Percentiles rank a stretch among this genome's conserved stretches.
Evolutionary conservation across 2,113 vertebrate genomes (phyloP).

Genomic region (Podiceps cristatus): DNA sequence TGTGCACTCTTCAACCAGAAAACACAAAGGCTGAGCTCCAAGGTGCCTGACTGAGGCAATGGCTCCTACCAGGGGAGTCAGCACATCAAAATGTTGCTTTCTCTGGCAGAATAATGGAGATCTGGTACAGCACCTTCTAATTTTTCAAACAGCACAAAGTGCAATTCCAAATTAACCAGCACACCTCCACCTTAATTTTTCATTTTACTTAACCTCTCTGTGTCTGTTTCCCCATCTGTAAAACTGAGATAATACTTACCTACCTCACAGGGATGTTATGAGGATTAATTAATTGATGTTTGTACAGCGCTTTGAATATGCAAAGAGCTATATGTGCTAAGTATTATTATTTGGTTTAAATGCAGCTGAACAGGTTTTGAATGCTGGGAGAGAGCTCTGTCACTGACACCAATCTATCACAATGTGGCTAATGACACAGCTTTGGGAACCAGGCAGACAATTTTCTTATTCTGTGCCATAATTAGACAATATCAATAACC

Average conservation of each 20-base stretch:
- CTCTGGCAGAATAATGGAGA: constrained; percentile 40
- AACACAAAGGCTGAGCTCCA: background rate
- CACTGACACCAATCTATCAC: constrained; percentile 58
- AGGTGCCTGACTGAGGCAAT: background rate
- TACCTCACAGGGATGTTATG: constrained; percentile 69
- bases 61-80: constrained; percentile 16
- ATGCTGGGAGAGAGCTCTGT: constrained; percentile 47
- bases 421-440: constrained; percentile 51
- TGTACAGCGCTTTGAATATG: constrained; percentile 70
- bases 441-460: constrained; percentile 1
- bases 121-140: constrained; percentile 60
- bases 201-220: constrained; percentile 68
- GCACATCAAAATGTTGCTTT: constrained; percentile 45
- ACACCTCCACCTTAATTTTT: constrained; percentile 61
- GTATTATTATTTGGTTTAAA: constrained; percentile 67
- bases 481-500: constrained; percentile 56
- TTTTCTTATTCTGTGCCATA: constrained; percentile 51
- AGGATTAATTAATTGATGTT: constrained; percentile 75
- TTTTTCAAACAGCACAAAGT: constrained; percentile 68
- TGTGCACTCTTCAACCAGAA: background rate
- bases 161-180: constrained; percentile 70
- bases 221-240: constrained; percentile 69
- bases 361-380: constrained; percentile 41
- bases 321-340: constrained; percentile 55
- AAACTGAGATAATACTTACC: constrained; percentile 71